Evolutionary conservation across 2,113 vertebrate species (phyloP).

Genomic region (Sclerurus mexicanus): DNA sequence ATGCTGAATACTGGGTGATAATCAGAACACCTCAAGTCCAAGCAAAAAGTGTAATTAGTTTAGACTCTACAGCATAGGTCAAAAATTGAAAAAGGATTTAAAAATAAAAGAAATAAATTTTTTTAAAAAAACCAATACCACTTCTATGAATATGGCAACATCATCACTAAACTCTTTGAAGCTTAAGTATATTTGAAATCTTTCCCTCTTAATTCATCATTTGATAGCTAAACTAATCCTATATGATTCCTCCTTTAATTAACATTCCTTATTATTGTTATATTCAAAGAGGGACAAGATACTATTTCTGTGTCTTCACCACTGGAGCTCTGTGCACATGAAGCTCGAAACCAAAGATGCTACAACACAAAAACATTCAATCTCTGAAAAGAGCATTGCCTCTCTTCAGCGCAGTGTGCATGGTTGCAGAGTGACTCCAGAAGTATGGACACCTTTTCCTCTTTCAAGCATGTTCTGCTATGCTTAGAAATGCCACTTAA

Average conservation of each 20-base stretch:
- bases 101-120: neutral
- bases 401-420: neutral
- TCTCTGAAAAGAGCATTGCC: neutral
- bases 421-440: neutral
- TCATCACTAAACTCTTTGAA: neutral
- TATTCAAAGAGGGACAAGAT: neutral
- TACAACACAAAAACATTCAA: accelerated
- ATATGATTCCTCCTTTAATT: neutral
- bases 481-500: neutral
- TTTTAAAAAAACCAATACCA: too few relatives aligned
- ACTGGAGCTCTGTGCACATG: neutral
- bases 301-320: neutral
- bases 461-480: neutral
- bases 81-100: neutral
- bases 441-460: neutral
- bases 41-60: neutral
- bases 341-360: neutral
- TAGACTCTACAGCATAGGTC: neutral
- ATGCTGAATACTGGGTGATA: neutral
- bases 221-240: neutral
- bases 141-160: neutral
- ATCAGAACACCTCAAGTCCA: neutral
- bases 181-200: neutral
- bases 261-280: neutral
- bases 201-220: neutral